Evolutionary conservation across 2,888 invertebrate genomes (phyloP), one percentile per base, ranked within the genome.

Genomic region (Andrena fulva): DNA sequence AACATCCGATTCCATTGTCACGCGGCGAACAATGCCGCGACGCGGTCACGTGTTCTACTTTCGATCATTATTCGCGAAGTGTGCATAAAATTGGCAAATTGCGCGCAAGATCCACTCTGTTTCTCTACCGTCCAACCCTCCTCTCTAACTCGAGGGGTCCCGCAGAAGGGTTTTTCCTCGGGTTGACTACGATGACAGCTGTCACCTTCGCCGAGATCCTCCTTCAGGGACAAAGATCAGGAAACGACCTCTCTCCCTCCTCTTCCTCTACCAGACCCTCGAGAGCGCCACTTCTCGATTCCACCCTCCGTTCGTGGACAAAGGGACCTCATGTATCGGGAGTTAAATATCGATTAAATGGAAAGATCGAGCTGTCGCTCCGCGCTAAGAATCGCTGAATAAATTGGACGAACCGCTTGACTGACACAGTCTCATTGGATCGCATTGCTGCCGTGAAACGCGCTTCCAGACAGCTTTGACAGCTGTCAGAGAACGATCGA

Each of bases 1-100:
- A 93, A 93, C 93, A 91, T 92, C 91, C 92, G 92, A 93, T 92
- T 91, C 92, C 87, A 93, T 93, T 93, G 93, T 93, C 91, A 86
- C 73, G 69, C 71, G 80, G 77, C 75, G 89, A 91, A 90, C 91
- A 90, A 90, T 89, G 84, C 84, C 83, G 76, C 75, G 87, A 84
- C 87, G 90, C 89, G 87, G 87, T 92, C 92, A 90, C 92, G 92
- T 92, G 92, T 90, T 91, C 91, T 85, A 91, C 90, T 91, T 91
- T 91, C 92, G 90, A 92, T 92, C 90, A 91, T 92, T 91, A 90
- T 89, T 89, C 89, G 83, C 90, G 85, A 87, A 88, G 85, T 87
- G 87, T 89, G 90, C 91, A 90, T 91, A 90, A 92, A 92, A 92
- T 92, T 91, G 92, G 89, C 90, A 91, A 92, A 92, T 91, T 92